phyloP scores from a whole-genome alignment of 2,113 vertebrate genomes.

The Oncorhynchus clarkii region DNA sequence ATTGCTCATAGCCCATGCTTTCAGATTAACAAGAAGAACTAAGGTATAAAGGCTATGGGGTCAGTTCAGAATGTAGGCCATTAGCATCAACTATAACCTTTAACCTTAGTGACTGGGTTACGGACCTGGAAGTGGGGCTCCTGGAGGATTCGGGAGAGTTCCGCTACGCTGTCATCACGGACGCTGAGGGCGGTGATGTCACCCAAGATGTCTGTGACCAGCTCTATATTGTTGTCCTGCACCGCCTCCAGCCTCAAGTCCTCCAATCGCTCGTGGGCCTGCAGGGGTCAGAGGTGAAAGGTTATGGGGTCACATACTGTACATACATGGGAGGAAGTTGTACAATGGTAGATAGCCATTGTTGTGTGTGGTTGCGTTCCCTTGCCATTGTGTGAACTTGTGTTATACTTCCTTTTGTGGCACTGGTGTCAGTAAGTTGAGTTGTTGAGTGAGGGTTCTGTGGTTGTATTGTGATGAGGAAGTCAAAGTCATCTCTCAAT shows the following conservation, averaged over 20 bases:
- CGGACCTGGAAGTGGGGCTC: slow-evolving; percentile 95
- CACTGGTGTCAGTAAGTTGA: not conserved
- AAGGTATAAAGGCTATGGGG: too few relatives aligned
- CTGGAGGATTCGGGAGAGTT: slow-evolving; percentile 89
- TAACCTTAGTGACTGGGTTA: not conserved
- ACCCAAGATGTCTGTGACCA: slow-evolving; percentile 95
- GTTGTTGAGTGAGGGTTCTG: not conserved
- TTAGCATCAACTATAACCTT: not conserved
- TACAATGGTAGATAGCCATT: not conserved
- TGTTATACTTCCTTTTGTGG: not conserved
- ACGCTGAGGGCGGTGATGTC: slow-evolving; percentile 86
- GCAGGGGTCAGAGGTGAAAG: slow-evolving; percentile 15
- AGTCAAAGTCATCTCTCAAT: too few relatives aligned
- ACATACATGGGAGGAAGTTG: not conserved
- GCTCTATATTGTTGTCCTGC: slow-evolving; percentile 94
- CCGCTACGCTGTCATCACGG: slow-evolving; percentile 85
- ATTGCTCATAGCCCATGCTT: too few relatives aligned
- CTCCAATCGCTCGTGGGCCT: slow-evolving; percentile 93
- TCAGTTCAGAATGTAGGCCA: too few relatives aligned
- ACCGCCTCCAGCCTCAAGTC: slow-evolving; percentile 96
- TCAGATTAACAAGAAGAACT: too few relatives aligned
- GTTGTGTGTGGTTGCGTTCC: not conserved
- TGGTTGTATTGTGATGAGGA: not conserved
- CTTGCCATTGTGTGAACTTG: not conserved
- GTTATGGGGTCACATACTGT: slow-evolving; percentile 14